phyloP scores from a whole-genome alignment of 2,888 invertebrate genomes.

The Gerris lacustris region DNA sequence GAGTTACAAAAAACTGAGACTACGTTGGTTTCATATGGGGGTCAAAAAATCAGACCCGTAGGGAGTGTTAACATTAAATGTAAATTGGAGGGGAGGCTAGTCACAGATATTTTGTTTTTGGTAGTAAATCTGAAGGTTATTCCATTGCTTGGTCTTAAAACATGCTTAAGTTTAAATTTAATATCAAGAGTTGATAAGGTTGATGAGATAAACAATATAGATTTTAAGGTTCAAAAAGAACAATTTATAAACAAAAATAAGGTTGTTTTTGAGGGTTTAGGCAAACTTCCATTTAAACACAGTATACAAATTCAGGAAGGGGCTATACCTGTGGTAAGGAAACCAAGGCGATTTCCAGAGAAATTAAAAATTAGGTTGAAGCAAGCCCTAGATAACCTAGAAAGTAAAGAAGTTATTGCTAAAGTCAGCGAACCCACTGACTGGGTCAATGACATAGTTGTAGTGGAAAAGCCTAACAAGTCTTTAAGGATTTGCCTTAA shows the following conservation, averaged over 20 bases:
- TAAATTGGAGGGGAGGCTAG: not conserved
- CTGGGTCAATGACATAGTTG: slow-evolving; percentile 35
- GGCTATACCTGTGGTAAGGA: slow-evolving; percentile 11
- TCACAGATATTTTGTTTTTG: not conserved
- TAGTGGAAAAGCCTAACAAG: slow-evolving; percentile 32
- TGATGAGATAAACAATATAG: too few relatives aligned
- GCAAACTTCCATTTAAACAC: slow-evolving; percentile 9
- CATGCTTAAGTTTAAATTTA: not conserved
- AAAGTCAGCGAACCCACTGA: slow-evolving; percentile 31
- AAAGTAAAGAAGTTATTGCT: slow-evolving; percentile 24
- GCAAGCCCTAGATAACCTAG: slow-evolving; percentile 25
- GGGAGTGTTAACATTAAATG: not conserved
- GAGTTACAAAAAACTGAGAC: not conserved
- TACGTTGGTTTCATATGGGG: not conserved
- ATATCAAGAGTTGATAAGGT: not conserved
- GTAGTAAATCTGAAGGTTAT: not conserved
- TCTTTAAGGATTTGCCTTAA: slow-evolving; percentile 24
- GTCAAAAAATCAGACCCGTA: not conserved
- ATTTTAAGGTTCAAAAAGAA: too few relatives aligned
- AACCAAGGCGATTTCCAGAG: slow-evolving; percentile 25
- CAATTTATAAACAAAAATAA: not conserved
- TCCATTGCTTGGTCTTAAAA: not conserved
- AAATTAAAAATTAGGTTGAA: slow-evolving; percentile 25
- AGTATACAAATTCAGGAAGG: slow-evolving; percentile 27
- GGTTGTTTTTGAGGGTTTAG: not conserved